Evolutionary conservation across 2,797 vertebrate genomes (phyloP), one percentile per base, ranked within the genome.

Genomic region (Picus viridis): DNA sequence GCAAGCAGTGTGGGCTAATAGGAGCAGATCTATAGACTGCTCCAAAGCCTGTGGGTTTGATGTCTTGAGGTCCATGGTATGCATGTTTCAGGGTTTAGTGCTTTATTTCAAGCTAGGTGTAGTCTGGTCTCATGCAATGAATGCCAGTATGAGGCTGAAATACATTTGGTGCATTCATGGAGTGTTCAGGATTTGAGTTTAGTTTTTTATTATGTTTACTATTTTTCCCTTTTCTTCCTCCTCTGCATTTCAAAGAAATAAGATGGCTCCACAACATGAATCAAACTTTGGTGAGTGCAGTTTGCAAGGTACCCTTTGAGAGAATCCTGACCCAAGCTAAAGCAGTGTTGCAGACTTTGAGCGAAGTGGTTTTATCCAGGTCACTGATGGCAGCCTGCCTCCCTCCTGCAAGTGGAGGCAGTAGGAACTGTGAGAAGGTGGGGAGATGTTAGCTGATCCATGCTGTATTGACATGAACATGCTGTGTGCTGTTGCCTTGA

Each of bases 21-120:
- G 34, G 17, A 74, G 41, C 27, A 4, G 32, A 27, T 61, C 32
- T 74, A 1, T 2, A 43, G 62, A 24, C 24, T 51, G 49, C 49
- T 51, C 49, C n/a, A 72, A 43, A 86, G 27, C 49, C 19, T 67
- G 86, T 72, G 62, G 8, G 32, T 82, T 41, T 71, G 49, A 22
- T 57, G 62, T 65, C 56, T 36, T 19, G n/a, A 62, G 12, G 73
- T 36, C 26, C 8, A 3, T 19, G 36, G 5, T 53, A 23, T 27
- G 15, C 4, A 0, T 63, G n/a, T 83, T 91, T 83, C 26, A n/a
- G 57, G 64, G 20, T 36, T 64, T 79, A 29, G 36, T 82, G 53
- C 41, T 95, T 76, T 90, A 13, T 71, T 92, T 76, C 67, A 32
- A 18, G 20, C 22, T 59, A 78, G 70, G 29, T 89, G 30, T 78